Evolutionary conservation across 2,797 vertebrate species (phyloP).

Genomic region (Rallus crepitans): DNA sequence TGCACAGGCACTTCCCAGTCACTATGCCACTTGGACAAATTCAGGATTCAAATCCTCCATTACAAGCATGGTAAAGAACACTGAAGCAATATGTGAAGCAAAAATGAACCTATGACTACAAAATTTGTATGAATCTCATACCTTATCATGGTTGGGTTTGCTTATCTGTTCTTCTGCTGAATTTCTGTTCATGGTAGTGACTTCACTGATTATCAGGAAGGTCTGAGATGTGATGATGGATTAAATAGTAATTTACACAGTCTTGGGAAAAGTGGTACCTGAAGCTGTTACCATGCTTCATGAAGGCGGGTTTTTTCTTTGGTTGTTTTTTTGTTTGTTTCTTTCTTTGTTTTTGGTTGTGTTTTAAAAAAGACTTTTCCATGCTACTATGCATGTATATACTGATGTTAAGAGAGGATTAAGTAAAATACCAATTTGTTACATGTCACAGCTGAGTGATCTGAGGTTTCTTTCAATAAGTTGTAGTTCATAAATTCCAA

Average conservation of each 20-base stretch:
- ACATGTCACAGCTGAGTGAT: not conserved
- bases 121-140: not conserved
- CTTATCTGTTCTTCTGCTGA: not conserved
- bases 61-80: not conserved
- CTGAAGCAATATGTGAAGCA: not conserved
- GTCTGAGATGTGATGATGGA: not conserved
- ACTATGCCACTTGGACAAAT: not conserved
- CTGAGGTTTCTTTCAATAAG: not conserved
- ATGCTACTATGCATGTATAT: not conserved
- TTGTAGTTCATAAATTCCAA: not conserved
- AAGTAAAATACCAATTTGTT: not conserved
- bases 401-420: not conserved
- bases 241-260: not conserved
- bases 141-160: not conserved
- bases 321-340: too few species aligned
- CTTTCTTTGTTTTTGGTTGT: not conserved
- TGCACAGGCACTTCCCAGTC: not conserved
- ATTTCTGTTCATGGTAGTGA: not conserved
- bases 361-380: not conserved
- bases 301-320: not conserved
- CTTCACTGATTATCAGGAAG: not conserved
- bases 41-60: not conserved
- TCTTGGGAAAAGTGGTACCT: not conserved
- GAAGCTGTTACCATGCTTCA: not conserved
- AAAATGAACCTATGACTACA: not conserved